phyloP scores from a whole-genome alignment of 2,113 vertebrate genomes.

The Hemiprocne comata region DNA sequence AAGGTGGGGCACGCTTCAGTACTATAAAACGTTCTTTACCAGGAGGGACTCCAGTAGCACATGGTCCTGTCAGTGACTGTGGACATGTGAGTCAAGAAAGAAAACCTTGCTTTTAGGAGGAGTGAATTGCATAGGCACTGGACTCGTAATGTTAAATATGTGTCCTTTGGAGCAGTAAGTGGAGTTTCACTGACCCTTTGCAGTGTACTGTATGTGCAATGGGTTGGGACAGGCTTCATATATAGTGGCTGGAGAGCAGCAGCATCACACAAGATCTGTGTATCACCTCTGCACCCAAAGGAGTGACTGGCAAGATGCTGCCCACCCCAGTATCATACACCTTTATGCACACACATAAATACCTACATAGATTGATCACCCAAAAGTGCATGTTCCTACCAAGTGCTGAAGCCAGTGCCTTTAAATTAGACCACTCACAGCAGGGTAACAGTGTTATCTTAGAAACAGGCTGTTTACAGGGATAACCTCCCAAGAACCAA shows the following conservation, averaged over 20 bases:
- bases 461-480: not conserved
- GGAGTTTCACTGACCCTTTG: not conserved
- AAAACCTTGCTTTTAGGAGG: not conserved
- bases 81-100: not conserved
- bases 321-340: too few relatives aligned
- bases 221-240: not conserved
- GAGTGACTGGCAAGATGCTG: accelerated
- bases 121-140: not conserved
- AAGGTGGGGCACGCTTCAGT: not conserved
- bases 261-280: not conserved
- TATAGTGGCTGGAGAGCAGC: not conserved
- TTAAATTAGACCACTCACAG: not conserved
- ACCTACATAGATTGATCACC: not conserved
- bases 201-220: not conserved
- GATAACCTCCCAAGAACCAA: not conserved
- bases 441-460: not conserved
- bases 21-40: not conserved
- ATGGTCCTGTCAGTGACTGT: not conserved
- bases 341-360: not conserved
- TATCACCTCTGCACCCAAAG: not conserved
- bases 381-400: not conserved
- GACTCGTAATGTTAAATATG: not conserved
- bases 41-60: not conserved
- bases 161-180: not conserved
- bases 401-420: not conserved